Evolutionary conservation across 2,113 vertebrate species (phyloP).

Genomic region (Coracopsis vasa): DNA sequence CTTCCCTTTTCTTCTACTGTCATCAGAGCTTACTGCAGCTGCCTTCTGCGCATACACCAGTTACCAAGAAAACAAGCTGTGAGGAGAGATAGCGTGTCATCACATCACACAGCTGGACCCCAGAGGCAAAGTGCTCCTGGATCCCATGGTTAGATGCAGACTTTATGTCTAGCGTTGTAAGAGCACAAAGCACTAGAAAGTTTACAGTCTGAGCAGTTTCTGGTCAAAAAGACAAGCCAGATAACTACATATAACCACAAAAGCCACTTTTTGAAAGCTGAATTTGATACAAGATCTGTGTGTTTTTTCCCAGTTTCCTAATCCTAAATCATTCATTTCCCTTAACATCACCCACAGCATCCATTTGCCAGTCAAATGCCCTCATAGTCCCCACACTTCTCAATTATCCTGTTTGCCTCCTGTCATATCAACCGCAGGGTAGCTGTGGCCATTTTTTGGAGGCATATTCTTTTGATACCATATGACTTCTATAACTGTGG

Average conservation of each 20-base stretch:
- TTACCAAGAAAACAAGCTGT: background rate
- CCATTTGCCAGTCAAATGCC: background rate
- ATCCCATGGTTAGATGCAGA: background rate
- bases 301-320: background rate
- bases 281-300: background rate
- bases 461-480: background rate
- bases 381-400: background rate
- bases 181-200: background rate
- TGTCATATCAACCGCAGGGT: background rate
- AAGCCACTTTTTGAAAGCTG: conserved; percentile 11
- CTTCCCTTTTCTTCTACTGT: background rate
- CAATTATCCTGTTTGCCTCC: background rate
- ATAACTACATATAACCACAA: background rate
- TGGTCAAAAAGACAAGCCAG: background rate
- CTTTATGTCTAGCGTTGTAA: background rate
- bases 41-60: background rate
- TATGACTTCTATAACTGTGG: background rate
- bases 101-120: background rate
- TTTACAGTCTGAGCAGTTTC: background rate
- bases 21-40: background rate
- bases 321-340: background rate
- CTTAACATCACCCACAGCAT: background rate
- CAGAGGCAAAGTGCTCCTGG: background rate
- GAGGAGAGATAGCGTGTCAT: background rate
- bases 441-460: background rate